Evolutionary conservation across 2,113 vertebrate genomes (phyloP), one percentile per base, ranked within the genome.

Genomic region (Nipponia nippon): DNA sequence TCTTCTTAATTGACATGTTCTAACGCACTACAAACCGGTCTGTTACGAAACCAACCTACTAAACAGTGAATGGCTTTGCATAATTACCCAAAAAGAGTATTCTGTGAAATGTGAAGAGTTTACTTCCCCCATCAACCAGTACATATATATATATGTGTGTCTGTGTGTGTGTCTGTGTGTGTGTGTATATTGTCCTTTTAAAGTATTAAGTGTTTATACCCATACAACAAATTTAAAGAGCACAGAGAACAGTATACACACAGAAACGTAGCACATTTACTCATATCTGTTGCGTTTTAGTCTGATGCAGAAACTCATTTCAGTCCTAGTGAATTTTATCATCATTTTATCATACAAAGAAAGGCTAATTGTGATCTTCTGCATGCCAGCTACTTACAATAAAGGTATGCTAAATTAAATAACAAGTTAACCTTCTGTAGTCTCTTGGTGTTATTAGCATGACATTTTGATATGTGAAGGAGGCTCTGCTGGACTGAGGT

Each of bases 381-480:
- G 5, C 62, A 25, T 72, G 22, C 22, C 66, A 84, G n/a, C 26
- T 84, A 34, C 59, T 34, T 34, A 26, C 19, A 70, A 30, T 46
- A 77, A 65, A 77, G 27, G 13, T 56, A 29, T 56, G 42, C 21
- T 49, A 55, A 62, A 55, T 42, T 62, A 84, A 49, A 63, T 49
- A 62, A n/a, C 16, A 55, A 49, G 16, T 36, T 78, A 71, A 32
- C 20, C 20, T 84, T 42, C 65, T 78, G 34, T 17, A 32, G 25
- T 56, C 9, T 44, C 36, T 56, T 91, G 17, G 14, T 38, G 44
- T 55, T 70, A 53, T n/a, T 21, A 58, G 40, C 40, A 52, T 34
- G 53, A 29, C 29, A n/a, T 76, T 79, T 49, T 0, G 2, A 13
- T n/a, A 22, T 15, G 26, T 0, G 2, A 70, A 42, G 56, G 49